Base-by-base conservation (phyloP, 1,140 invertebrate genomes). In the Cotesia chilonis region DNA sequence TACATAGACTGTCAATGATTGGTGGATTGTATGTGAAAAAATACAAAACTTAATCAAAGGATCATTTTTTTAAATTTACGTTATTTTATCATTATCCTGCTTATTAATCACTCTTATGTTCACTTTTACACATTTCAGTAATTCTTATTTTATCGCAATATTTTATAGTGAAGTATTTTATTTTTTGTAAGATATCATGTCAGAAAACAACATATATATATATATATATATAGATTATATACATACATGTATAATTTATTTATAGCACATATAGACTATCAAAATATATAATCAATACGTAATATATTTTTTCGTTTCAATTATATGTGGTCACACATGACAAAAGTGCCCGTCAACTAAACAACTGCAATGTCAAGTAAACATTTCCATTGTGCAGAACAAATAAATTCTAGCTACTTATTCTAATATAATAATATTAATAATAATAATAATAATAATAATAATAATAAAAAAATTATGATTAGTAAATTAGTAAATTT, bases 1-100 rank as follows among this genome's bases (percentile, higher is more conserved):
- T 82, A 80, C 75, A 73, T 80, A 77, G 78, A 52, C 65, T 10
- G 55, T 66, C 77, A 85, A 84, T 77, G 79, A 84, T 84, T 79
- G 79, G 81, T 83, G 83, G 7, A 84, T 78, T 84, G 78, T 80
- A 83, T 79, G 83, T 86, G 83, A 78, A 85, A 87, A 87, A 87
- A 86, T 85, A 85, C 82, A 85, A 87, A 87, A 86, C 81, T 85
- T 84, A 87, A 86, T 80, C 85, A 84, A 86, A 85, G 79, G 77
- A 17, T 37, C 59, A 20, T 37, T 28, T 65, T 51, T 38, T 51
- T 72, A 6, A 36, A 10, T 68, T 70, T 17, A 51, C 52, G 38
- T 14, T 57, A 61, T 59, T 63, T 65, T 35, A 65, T 28, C 75
- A 59, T 70, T 35, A 55, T 54, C 65, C 41, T 67, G 41, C 66